Evolutionary conservation across 2,797 vertebrate genomes (phyloP).

Genomic region (Myotis vivesi): DNA sequence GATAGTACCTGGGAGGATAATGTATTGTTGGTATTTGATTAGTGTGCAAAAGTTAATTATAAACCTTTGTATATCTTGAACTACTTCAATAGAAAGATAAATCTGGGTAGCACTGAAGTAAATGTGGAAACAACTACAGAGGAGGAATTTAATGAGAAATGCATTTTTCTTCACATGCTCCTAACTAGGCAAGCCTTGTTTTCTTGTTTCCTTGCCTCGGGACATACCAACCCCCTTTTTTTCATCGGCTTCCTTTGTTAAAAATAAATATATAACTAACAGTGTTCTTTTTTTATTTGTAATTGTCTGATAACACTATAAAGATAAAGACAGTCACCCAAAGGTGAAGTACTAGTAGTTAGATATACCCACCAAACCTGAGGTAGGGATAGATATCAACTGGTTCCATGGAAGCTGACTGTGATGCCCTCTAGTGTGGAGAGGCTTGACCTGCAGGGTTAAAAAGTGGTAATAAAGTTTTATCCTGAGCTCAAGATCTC

Average conservation of each 20-base stretch:
- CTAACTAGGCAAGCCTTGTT: not conserved
- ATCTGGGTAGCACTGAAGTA: not conserved
- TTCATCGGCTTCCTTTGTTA: not conserved
- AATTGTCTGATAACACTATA: not conserved
- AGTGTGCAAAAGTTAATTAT: not conserved
- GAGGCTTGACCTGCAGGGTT: not conserved
- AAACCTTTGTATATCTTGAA: not conserved
- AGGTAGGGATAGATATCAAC: rapidly evolving
- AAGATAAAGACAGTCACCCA: not conserved
- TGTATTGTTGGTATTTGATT: not conserved
- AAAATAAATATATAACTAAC: not conserved
- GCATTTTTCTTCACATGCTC: not conserved
- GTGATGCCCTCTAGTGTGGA: rapidly evolving
- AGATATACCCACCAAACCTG: not conserved
- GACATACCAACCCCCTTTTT: not conserved
- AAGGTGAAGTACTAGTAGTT: not conserved
- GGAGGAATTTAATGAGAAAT: not conserved
- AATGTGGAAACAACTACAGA: not conserved
- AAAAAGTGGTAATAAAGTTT: not conserved
- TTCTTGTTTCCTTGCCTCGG: not conserved
- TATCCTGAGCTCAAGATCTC: not conserved
- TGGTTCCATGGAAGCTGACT: not conserved
- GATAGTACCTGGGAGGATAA: not conserved
- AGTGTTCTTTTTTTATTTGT: not conserved
- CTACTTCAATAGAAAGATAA: not conserved